These are phyloP conservation scores for Sphenopsis melanotis DNA, from an alignment of 2,797 vertebrate genomes.

Conservation along the genomic window DNA sequence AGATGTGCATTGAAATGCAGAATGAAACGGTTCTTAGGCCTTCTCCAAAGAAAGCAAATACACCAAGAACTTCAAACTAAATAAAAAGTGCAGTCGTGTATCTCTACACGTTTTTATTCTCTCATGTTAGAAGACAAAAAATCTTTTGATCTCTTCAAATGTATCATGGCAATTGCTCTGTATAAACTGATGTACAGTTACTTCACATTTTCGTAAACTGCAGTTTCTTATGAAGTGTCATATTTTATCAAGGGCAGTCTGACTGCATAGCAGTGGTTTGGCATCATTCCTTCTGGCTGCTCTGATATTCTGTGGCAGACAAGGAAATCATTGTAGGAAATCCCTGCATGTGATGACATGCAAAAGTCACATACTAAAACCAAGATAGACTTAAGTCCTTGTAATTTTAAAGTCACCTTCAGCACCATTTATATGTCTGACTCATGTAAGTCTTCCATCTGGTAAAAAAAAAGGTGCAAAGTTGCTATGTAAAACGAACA, in stretches of 20 bases:
- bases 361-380: neutral
- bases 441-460: neutral
- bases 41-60: neutral
- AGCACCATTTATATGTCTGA: neutral
- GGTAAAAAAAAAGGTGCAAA: neutral
- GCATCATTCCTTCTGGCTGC: neutral
- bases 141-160: neutral
- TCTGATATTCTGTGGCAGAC: neutral
- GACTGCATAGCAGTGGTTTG: neutral
- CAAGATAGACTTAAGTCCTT: neutral
- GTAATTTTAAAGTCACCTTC: neutral
- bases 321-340: neutral
- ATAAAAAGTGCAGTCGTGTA: neutral
- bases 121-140: neutral
- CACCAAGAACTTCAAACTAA: neutral
- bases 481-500: neutral
- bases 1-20: neutral
- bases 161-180: neutral
- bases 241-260: neutral
- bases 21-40: neutral
- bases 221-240: neutral
- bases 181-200: neutral
- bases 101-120: neutral
- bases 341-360: accelerated
- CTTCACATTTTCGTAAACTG: neutral